Evolutionary conservation across 1,140 invertebrate genomes (phyloP).

Genomic region (Dinoponera quadriceps): DNA sequence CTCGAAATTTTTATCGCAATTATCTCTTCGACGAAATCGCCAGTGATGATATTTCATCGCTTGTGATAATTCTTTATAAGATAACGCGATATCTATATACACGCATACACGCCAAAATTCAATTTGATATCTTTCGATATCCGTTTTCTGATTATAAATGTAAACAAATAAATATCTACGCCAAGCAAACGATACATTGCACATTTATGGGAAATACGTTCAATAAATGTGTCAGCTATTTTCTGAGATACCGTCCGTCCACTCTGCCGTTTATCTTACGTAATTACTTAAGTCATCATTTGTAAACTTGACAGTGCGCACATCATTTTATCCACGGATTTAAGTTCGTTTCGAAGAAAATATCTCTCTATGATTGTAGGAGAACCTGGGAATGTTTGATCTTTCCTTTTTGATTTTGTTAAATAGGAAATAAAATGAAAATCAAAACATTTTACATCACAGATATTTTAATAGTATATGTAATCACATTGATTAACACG

Average conservation of each 20-base stretch:
- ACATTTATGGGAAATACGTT: conserved; percentile 3
- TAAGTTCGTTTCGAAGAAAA: no score
- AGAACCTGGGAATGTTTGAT: no score
- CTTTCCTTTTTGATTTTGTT: no score
- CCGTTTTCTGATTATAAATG: not conserved
- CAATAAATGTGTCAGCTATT: conserved; percentile 37
- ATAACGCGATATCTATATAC: not conserved
- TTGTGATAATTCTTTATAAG: not conserved
- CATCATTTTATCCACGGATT: not conserved
- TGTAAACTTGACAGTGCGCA: conserved; percentile 4
- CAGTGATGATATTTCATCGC: not conserved
- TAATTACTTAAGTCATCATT: conserved; percentile 13
- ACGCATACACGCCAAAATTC: not conserved
- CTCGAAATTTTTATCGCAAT: conserved; percentile 9
- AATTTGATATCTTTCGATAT: conserved; percentile 9
- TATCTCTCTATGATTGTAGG: no score
- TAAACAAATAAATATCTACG: not conserved
- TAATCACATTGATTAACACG: no score
- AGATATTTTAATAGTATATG: no score
- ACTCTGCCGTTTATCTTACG: not conserved
- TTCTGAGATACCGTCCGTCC: not conserved
- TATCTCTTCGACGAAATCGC: not conserved
- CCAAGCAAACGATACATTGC: not conserved
- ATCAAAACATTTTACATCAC: no score
- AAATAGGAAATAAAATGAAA: no score